Conservation (phyloP, 1,140 invertebrate genomes). For the Trichonephila clavipes region DNA sequence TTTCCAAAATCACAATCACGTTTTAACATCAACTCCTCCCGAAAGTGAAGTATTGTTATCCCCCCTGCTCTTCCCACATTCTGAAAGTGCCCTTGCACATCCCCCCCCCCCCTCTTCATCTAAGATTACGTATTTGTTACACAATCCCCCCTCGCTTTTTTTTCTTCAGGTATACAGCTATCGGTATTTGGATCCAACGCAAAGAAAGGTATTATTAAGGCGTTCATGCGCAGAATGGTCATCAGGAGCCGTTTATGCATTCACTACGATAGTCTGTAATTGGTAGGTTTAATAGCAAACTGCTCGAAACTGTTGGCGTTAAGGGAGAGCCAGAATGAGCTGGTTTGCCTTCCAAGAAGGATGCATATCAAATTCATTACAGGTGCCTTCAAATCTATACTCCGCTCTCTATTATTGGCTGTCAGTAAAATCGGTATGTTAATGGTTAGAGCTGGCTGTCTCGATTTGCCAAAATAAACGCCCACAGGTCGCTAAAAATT, state of each 20-base stretch:
- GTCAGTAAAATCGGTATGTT: slow-evolving; percentile 54
- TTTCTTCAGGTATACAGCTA: slow-evolving; percentile 48
- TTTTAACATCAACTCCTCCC: slow-evolving; percentile 73
- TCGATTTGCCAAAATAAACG: slow-evolving; percentile 35
- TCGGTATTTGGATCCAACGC: slow-evolving; percentile 67
- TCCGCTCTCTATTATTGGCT: slow-evolving; percentile 42
- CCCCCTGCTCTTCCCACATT: slow-evolving; percentile 37
- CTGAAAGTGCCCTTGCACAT: background rate
- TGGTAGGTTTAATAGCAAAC: slow-evolving; percentile 74
- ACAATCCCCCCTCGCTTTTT: slow-evolving; percentile 46
- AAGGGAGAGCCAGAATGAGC: slow-evolving; percentile 31
- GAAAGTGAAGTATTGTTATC: slow-evolving; percentile 62
- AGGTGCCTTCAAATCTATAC: slow-evolving; percentile 52
- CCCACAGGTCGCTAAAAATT: slow-evolving; percentile 55
- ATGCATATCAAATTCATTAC: slow-evolving; percentile 71
- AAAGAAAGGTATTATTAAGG: slow-evolving; percentile 75
- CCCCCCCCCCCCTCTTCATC: background rate
- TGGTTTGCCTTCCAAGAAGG: slow-evolving; percentile 52
- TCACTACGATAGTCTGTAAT: slow-evolving; percentile 73
- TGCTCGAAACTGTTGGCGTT: slow-evolving; percentile 55
- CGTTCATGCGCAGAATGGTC: slow-evolving; percentile 67
- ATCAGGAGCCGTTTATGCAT: slow-evolving; percentile 72
- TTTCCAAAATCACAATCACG: slow-evolving; percentile 74
- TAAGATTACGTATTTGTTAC: slow-evolving; percentile 54
- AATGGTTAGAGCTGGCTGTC: slow-evolving; percentile 29